Evolutionary conservation across 2,888 invertebrate species (phyloP).

Genomic region (Nymphalis c-album): DNA sequence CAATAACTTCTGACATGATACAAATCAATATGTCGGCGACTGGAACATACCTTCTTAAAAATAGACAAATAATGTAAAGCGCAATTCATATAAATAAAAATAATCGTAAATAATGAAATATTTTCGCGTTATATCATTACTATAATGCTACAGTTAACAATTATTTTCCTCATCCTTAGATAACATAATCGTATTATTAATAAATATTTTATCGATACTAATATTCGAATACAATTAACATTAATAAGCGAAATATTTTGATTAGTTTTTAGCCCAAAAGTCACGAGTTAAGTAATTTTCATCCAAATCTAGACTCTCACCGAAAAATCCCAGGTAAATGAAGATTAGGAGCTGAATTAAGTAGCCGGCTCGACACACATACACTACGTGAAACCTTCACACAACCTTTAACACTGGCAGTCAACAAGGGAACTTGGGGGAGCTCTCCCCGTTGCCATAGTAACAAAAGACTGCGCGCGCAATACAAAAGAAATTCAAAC

Average conservation of each 20-base stretch:
- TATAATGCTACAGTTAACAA: too few relatives aligned
- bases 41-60: not conserved
- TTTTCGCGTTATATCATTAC: too few relatives aligned
- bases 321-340: constrained; percentile 2
- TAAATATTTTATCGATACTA: too few relatives aligned
- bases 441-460: constrained; percentile 57
- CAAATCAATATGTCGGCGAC: constrained; percentile 10
- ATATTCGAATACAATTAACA: too few relatives aligned
- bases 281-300: not conserved
- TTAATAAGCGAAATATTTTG: too few relatives aligned
- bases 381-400: constrained; percentile 37
- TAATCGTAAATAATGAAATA: too few relatives aligned
- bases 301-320: constrained; percentile 5
- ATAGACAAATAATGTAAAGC: not conserved
- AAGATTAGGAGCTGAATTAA: not conserved
- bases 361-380: constrained; percentile 9
- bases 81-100: not conserved
- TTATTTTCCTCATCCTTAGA: too few relatives aligned
- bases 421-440: constrained; percentile 37
- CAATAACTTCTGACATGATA: not conserved
- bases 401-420: constrained; percentile 31
- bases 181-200: too few relatives aligned
- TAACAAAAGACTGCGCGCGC: constrained; percentile 70
- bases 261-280: too few relatives aligned
- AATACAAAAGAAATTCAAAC: constrained; percentile 40